Base-by-base conservation (phyloP, 2,113 vertebrate species). In the Crocuta crocuta region DNA sequence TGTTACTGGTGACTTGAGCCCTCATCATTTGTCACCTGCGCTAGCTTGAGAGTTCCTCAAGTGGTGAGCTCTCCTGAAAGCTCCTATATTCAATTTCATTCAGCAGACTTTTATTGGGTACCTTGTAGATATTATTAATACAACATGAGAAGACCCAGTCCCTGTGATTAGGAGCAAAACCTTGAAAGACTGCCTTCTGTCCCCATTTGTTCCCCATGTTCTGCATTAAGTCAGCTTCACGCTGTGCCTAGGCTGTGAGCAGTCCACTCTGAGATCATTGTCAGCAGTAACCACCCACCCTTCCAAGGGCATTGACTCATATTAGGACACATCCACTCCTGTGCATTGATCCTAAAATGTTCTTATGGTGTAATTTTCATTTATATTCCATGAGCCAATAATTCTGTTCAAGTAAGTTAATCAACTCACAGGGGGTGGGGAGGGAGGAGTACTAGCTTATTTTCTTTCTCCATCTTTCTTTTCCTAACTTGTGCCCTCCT, bases 201-300 rank as follows among this genome's bases (percentile, higher is more conserved):
- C 9, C 26, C 28, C 68, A 61, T 10, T 45, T 89, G 48, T 80
- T 39, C 23, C 28, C 21, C 1, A 24, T 35, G 19, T 50, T 35
- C 48, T 23, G 5, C 70, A 17, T 21, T 78, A 33, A 73, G 39
- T 71, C 39, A 65, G n/a, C 12, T 2, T 85, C 26, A 2, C 53
- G 1, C 5, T 48, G 2, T 28, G 31, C 7, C 35, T 19, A 1
- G 17, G 8, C 21, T 28, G 4, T 23, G 16, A 58, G 11, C 4
- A 23, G 11, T 80, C 66, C 24, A 50, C 28, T 19, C 74, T 53
- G 45, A 45, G 4, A 53, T 55, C 53, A 48, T 2, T 48, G 35
- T 9, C 13, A 7, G 31, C 10, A 65, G 9, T 21, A 45, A 50
- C 10, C 45, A 80, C 15, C 45, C 61, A 5, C 11, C 26, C 35